These are phyloP conservation scores for Pygoscelis antarcticus DNA, from an alignment of 2,113 vertebrate species.

Conservation along the genomic window DNA sequence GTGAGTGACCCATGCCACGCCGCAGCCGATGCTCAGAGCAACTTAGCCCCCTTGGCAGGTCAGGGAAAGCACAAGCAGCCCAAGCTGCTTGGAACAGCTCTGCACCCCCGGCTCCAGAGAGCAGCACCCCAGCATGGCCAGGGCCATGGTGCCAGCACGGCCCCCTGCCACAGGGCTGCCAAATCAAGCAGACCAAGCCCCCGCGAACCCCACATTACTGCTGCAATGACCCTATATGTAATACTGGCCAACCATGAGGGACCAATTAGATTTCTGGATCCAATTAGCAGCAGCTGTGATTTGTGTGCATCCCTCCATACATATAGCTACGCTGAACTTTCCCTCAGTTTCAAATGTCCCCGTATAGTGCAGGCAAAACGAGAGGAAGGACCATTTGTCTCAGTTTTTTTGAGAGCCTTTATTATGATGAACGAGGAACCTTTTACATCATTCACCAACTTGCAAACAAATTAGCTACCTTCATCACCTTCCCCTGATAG, in stretches of 20 bases:
- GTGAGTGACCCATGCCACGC: fast-evolving
- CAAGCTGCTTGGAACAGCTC: neutral
- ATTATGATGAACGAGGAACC: conserved; percentile 62
- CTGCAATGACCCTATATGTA: neutral
- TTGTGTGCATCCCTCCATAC: conserved; percentile 56
- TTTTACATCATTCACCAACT: conserved; percentile 51
- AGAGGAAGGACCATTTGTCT: conserved; percentile 51
- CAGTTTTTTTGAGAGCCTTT: conserved; percentile 5
- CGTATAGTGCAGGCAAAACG: neutral
- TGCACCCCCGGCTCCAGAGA: neutral
- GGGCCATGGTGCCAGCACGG: neutral
- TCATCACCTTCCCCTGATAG: conserved; percentile 39
- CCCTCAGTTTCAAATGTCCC: conserved; percentile 37
- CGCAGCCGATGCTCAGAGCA: neutral
- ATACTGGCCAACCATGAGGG: conserved; percentile 8
- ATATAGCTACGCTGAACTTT: conserved; percentile 62
- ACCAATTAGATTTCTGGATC: conserved; percentile 63
- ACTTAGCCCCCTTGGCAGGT: neutral
- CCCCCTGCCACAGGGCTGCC: neutral
- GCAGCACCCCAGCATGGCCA: fast-evolving
- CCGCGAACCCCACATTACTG: fast-evolving
- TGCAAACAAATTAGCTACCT: conserved; percentile 66
- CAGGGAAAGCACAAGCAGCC: neutral
- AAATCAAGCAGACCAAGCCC: neutral
- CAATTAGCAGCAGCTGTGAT: conserved; percentile 72